Conservation (phyloP, 2,797 vertebrate species). For the Brotogeris chrysoptera region DNA sequence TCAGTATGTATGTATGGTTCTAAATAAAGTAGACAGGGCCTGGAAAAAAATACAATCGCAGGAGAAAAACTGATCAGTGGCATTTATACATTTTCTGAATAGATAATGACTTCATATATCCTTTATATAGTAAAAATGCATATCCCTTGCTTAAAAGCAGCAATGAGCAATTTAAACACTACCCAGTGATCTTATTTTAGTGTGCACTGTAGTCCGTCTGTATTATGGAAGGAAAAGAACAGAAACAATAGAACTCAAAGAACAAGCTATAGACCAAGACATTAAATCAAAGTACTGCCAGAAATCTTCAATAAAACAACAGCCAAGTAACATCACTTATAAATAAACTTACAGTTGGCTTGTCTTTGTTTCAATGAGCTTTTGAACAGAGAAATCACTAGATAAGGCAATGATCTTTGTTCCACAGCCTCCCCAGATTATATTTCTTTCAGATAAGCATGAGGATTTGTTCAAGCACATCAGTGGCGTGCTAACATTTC, state of each 20-base stretch:
- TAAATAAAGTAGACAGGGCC: not conserved
- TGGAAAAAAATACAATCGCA: not conserved
- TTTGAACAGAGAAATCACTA: conserved; percentile 84
- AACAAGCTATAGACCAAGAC: not conserved
- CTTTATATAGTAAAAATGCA: not conserved
- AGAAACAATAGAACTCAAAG: not conserved
- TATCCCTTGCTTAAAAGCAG: not conserved
- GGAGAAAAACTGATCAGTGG: not conserved
- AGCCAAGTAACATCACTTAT: not conserved
- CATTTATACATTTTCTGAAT: not conserved
- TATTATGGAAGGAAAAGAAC: not conserved
- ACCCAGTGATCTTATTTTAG: not conserved
- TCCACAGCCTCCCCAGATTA: conserved; percentile 90
- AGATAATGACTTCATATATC: not conserved
- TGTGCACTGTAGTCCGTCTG: not conserved
- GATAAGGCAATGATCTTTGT: conserved; percentile 86
- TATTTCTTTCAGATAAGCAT: conserved; percentile 79
- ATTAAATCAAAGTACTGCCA: not conserved
- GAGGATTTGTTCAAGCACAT: conserved; percentile 85
- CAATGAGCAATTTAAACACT: not conserved
- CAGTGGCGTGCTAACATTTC: conserved; percentile 85
- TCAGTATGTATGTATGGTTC: not conserved
- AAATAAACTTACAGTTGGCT: conserved; percentile 81
- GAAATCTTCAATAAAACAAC: not conserved
- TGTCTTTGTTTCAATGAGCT: conserved; percentile 86